Conservation (phyloP, 2,113 vertebrate species). For the Laticauda laticaudata region DNA sequence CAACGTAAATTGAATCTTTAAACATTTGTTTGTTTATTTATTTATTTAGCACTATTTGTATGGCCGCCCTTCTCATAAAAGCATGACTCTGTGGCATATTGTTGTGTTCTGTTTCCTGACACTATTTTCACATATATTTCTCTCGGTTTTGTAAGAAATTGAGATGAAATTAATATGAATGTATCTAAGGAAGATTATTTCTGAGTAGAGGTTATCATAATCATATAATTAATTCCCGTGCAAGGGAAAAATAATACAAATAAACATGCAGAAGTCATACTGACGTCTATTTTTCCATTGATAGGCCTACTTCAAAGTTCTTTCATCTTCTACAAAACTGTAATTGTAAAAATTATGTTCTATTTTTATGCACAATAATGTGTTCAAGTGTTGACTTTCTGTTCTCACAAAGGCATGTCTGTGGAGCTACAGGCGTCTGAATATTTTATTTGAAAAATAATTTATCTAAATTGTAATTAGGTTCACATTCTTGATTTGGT, state of each 20-base stretch:
- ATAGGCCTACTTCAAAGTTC: neutral
- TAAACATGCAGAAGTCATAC: neutral
- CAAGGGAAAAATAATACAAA: neutral
- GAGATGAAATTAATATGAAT: neutral
- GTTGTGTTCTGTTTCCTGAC: neutral
- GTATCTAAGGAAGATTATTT: neutral
- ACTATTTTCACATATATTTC: neutral
- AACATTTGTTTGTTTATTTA: neutral
- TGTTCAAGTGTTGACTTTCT: neutral
- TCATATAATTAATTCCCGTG: neutral
- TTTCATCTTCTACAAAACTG: neutral
- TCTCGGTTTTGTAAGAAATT: neutral
- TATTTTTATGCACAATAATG: neutral
- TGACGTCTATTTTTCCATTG: neutral
- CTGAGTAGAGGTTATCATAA: neutral
- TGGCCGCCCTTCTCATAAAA: neutral
- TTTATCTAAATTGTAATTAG: neutral
- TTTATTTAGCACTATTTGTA: neutral
- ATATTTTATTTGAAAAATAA: slow-evolving; percentile 1
- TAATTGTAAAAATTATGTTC: neutral
- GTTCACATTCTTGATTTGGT: neutral
- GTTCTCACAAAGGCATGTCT: neutral
- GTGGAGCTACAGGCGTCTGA: neutral
- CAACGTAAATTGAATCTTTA: neutral
- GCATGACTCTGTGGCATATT: neutral